These are phyloP conservation scores for Dasyornis broadbenti DNA, from an alignment of 2,113 vertebrate species.

Conservation along the genomic window DNA sequence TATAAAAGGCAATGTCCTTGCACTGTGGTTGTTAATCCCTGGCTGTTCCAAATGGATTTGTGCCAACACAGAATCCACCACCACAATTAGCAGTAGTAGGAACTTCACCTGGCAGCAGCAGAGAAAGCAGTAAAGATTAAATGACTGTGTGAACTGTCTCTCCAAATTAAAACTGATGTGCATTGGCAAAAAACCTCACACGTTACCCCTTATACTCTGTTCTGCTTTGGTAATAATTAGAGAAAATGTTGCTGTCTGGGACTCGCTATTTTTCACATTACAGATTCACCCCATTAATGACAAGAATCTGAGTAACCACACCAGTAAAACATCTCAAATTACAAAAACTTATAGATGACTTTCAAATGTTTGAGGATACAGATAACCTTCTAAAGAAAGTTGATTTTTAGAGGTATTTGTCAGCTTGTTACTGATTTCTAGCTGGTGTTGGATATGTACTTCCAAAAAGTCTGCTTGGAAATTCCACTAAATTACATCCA, in stretches of 20 bases:
- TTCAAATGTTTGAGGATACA: neutral
- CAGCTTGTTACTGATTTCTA: neutral
- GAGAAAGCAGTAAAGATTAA: neutral
- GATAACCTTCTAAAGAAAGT: neutral
- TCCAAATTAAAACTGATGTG: neutral
- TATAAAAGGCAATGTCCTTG: neutral
- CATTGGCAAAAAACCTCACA: neutral
- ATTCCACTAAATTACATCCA: neutral
- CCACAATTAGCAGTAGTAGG: neutral
- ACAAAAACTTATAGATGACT: neutral
- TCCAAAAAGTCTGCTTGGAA: neutral
- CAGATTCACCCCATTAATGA: neutral
- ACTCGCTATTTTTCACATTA: neutral
- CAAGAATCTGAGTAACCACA: neutral
- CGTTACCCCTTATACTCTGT: neutral
- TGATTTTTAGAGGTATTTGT: neutral
- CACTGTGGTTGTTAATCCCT: neutral
- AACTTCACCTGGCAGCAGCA: conserved; percentile 22
- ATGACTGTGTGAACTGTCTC: neutral
- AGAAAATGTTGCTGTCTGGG: neutral
- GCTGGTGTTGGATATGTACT: neutral
- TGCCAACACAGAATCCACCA: conserved; percentile 37
- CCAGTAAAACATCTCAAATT: neutral
- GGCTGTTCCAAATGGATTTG: conserved; percentile 3
- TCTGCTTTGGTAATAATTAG: neutral